phyloP scores from a whole-genome alignment of 37 sponge, comb jelly and placozoan genomes.

The Spongia lamella region DNA sequence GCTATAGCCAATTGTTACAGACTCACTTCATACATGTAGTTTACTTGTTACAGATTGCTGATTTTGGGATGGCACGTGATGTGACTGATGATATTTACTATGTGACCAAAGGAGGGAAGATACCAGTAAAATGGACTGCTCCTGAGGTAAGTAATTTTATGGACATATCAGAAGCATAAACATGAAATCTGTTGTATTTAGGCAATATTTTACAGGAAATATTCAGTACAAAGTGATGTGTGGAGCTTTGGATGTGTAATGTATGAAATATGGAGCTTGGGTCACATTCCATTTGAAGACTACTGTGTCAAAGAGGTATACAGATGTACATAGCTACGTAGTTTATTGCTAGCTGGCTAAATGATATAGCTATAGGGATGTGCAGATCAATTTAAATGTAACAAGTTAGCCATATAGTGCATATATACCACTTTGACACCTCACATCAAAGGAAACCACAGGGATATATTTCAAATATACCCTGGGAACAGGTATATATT shows the following conservation, averaged over 20 bases:
- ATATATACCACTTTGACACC: no score
- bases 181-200: background rate
- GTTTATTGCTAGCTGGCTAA: no score
- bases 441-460: no score
- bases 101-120: constrained; percentile 21
- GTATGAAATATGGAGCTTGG: constrained; percentile 54
- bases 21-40: no score
- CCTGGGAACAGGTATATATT: no score
- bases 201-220: constrained; percentile 38
- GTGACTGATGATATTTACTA: constrained; percentile 39
- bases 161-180: no score
- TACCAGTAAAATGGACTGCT: constrained; percentile 72
- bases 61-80: constrained; percentile 67
- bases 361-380: no score
- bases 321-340: no score
- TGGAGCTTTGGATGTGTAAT: constrained; percentile 45
- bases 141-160: constrained; percentile 55
- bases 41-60: constrained; percentile 37
- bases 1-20: no score
- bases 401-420: no score
- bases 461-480: no score
- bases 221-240: constrained; percentile 37
- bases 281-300: constrained; percentile 30
- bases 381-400: no score
- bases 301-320: constrained; percentile 7